Evolutionary conservation across 1,140 invertebrate genomes (phyloP), one percentile per base, ranked within the genome.

Genomic region (Pararge aegeria): DNA sequence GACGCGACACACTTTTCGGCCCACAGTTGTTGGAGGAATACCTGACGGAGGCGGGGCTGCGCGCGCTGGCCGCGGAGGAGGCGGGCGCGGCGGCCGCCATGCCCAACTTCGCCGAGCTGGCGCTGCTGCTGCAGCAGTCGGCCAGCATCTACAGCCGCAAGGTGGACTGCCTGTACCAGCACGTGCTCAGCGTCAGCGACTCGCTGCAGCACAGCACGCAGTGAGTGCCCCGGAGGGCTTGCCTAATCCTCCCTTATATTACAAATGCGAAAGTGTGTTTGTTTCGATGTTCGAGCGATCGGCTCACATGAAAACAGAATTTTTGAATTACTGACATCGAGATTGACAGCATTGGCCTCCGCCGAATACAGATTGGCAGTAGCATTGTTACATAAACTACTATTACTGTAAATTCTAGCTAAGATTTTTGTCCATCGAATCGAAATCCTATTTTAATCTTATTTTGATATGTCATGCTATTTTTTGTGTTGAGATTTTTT

Each of bases 1-100:
- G n/a, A n/a, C n/a, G n/a, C n/a, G n/a, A n/a, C n/a, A n/a, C n/a
- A n/a, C n/a, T n/a, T n/a, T n/a, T 12, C 7, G 7, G 2, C 30
- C 30, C 6, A 6, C 61, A 90, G 89, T 74, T 90, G 63, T 67
- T 90, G 64, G 86, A 89, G 73, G 87, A 89, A 64, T 90, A 90
- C 78, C 74, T 90, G 72, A 87, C 86, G 58, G 87, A 90, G 78
- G 86, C 85, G 55, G 87, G 86, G 9, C 77, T 89, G 12, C 80
- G 76, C 46, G 85, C 83, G 15, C 70, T 90, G 24, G 79, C 86
- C 9, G 75, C 70, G 21, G 66, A 63, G n/a, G 74, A 66, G 53
- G 66, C 54, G 30, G 64, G 48, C 13, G 60, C 13, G 6, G 52
- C 29, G 15, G 49, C 40, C 7, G 19, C 21, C 15, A 59, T 65